phyloP scores from a whole-genome alignment of 2,888 invertebrate genomes.

The Nasonia oneida region DNA sequence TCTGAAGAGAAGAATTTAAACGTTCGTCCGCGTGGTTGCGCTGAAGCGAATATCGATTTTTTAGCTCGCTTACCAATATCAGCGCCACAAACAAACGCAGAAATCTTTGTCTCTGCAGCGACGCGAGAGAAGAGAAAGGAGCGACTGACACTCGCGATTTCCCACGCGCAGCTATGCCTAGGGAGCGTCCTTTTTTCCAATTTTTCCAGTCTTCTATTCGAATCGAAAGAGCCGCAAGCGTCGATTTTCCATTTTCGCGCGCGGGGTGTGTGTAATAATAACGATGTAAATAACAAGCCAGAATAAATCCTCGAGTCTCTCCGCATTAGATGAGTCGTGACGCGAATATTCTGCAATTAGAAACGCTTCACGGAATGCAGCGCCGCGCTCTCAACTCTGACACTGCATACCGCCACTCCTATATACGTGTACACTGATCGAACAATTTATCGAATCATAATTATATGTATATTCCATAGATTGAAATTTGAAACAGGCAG shows the following conservation, averaged over 20 bases:
- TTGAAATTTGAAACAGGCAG: too few species aligned
- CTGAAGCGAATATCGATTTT: too few species aligned
- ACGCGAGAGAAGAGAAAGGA: conserved; percentile 4
- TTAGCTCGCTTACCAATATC: background rate
- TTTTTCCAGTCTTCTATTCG: background rate
- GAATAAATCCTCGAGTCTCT: background rate
- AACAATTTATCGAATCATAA: background rate
- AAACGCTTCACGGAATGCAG: background rate
- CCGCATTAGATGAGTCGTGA: background rate
- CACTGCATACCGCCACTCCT: background rate
- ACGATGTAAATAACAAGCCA: too few species aligned
- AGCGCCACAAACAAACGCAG: background rate
- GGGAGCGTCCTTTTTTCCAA: background rate
- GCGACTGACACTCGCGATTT: background rate
- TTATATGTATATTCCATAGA: too few species aligned
- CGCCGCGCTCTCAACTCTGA: background rate
- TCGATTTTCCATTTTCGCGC: background rate
- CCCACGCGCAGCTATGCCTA: background rate
- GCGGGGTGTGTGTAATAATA: background rate
- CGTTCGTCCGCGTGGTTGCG: too few species aligned
- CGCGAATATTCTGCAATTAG: background rate
- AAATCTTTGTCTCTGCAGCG: background rate
- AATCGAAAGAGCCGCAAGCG: too few species aligned
- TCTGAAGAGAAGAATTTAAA: background rate
- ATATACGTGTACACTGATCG: background rate